Percentiles rank a stretch among this genome's conserved stretches.
Evolutionary conservation across 2,888 invertebrate genomes (phyloP).

Genomic region (Eucriotettix oculatus): DNA sequence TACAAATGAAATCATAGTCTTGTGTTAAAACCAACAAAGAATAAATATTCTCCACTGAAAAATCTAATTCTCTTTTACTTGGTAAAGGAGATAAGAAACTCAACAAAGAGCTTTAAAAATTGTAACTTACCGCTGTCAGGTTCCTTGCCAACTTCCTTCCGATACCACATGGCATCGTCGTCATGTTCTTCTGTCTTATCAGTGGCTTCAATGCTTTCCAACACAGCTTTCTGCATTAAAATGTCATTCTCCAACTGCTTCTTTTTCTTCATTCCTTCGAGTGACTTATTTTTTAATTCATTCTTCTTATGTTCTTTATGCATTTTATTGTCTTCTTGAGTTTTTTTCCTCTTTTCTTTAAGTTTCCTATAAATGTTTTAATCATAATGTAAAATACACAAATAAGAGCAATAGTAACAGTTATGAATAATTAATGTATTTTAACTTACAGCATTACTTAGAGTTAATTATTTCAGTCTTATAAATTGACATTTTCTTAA

Average conservation of each 20-base stretch:
- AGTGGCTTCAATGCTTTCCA: conserved; percentile 30
- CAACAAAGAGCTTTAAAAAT: neutral
- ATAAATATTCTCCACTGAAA: too few relatives aligned
- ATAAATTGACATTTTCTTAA: too few relatives aligned
- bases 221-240: conserved; percentile 23
- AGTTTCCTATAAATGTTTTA: conserved; percentile 32
- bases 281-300: conserved; percentile 44
- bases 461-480: too few relatives aligned
- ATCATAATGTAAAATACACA: too few relatives aligned
- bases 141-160: conserved; percentile 73
- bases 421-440: too few relatives aligned
- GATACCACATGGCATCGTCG: conserved; percentile 68
- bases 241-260: conserved; percentile 27
- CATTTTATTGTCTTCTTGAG: conserved; percentile 55
- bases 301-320: conserved; percentile 47
- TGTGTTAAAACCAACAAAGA: too few relatives aligned
- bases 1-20: too few relatives aligned
- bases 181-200: conserved; percentile 37
- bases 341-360: conserved; percentile 60
- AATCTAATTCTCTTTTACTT: too few relatives aligned
- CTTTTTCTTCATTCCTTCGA: conserved; percentile 44
- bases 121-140: conserved; percentile 65
- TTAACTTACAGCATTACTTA: too few relatives aligned
- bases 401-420: too few relatives aligned
- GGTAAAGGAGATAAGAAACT: too few relatives aligned